Evolutionary conservation across 2,888 invertebrate genomes (phyloP).

Genomic region (Timema podura): DNA sequence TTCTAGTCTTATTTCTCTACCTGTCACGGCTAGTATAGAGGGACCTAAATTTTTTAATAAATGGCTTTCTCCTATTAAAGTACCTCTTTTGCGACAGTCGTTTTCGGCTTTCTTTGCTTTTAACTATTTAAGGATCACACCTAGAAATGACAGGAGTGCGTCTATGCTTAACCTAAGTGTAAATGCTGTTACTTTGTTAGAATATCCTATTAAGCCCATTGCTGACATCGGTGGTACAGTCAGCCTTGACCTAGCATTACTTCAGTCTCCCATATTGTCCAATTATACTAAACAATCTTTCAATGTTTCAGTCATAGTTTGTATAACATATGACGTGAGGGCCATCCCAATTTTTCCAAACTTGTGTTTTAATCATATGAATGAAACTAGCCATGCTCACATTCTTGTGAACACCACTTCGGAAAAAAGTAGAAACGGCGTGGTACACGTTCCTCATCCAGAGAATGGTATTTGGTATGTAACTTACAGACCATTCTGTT

Average conservation of each 20-base stretch:
- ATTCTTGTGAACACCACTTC: conserved; percentile 34
- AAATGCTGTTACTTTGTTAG: conserved; percentile 58
- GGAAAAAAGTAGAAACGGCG: conserved; percentile 49
- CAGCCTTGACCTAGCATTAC: conserved; percentile 64
- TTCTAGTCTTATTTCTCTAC: no score
- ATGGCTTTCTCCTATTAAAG: conserved; percentile 19
- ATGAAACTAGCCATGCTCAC: not conserved
- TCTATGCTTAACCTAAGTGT: conserved; percentile 62
- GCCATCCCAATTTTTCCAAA: conserved; percentile 7
- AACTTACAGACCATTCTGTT: conserved; percentile 66
- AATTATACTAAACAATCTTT: conserved; percentile 14
- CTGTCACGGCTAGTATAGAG: no score
- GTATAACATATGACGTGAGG: conserved; percentile 18
- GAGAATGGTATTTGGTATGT: conserved; percentile 81
- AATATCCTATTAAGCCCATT: conserved; percentile 65
- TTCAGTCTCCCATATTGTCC: conserved; percentile 50
- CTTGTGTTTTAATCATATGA: not conserved
- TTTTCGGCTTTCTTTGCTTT: conserved; percentile 72
- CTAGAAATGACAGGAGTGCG: conserved; percentile 60
- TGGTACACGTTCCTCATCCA: conserved; percentile 72
- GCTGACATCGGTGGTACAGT: conserved; percentile 79
- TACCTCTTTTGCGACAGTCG: conserved; percentile 54
- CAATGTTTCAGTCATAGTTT: conserved; percentile 36
- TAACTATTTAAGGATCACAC: conserved; percentile 65
- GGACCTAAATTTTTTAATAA: not conserved